Evolutionary conservation across 2,797 vertebrate species (phyloP).

Genomic region (Kryptolebias ocellatus): DNA sequence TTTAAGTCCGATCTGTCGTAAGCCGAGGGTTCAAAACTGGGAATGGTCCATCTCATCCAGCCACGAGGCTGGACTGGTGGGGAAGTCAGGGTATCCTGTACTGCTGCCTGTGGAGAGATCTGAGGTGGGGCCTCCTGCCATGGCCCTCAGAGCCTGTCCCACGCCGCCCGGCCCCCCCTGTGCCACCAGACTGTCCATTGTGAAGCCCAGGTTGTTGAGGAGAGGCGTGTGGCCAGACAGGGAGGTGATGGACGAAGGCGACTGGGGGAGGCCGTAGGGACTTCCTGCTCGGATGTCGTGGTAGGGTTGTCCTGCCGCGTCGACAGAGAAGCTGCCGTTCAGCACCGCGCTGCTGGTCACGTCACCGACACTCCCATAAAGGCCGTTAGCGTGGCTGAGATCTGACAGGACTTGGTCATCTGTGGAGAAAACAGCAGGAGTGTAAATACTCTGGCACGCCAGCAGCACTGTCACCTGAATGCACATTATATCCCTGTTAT

Average conservation of each 20-base stretch:
- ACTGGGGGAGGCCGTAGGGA: constrained; percentile 95
- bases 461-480: constrained; percentile 21
- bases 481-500: constrained; percentile 56
- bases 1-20: constrained; percentile 42
- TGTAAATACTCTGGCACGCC: constrained; percentile 43
- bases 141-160: constrained; percentile 91
- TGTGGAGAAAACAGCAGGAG: constrained; percentile 67
- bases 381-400: constrained; percentile 90
- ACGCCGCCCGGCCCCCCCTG: constrained; percentile 89
- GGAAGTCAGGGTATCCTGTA: constrained; percentile 98
- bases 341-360: constrained; percentile 85
- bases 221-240: constrained; percentile 92
- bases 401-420: constrained; percentile 98
- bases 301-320: constrained; percentile 90
- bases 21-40: constrained; percentile 87
- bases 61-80: constrained; percentile 97
- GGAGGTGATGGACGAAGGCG: constrained; percentile 94
- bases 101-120: constrained; percentile 99
- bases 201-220: constrained; percentile 93
- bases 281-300: constrained; percentile 94
- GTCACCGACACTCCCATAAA: constrained; percentile 90
- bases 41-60: constrained; percentile 99
- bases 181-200: constrained; percentile 90
- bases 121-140: constrained; percentile 93
- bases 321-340: constrained; percentile 91